Base-by-base conservation (phyloP, 2,888 invertebrate genomes). In the Harpalus rufipes region DNA sequence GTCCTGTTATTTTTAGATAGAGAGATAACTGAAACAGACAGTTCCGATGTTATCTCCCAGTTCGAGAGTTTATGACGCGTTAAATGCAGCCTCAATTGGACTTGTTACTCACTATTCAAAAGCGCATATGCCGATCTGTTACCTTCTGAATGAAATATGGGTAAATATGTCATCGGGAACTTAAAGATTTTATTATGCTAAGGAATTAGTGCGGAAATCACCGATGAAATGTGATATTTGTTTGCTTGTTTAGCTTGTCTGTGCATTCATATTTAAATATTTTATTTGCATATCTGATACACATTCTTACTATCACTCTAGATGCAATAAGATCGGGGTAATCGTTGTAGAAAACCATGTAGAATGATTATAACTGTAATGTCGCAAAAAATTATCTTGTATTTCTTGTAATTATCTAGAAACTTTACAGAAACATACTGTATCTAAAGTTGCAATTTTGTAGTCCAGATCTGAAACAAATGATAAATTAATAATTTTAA, bases 1-100 rank as follows among this genome's bases (percentile, higher is more conserved):
- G 44, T 84, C 76, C 84, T 84, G 84, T 84, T 84, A 84, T 83
- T 72, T 76, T 83, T 74, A 76, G 84, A 84, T 84, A 51, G 78
- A 78, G 41, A 84, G 84, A 84, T 84, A 84, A 84, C 78, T 25
- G 84, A 84, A 84, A 65, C 65, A 63, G 78, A 78, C 84, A 84
- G 63, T 84, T 84, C 78, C 63, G 84, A 84, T 84, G 61, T 21
- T 78, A 84, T 84, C 84, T 84, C n/a, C 32, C 32, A 78, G 65
- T 44, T 59, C 59, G 74, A 59, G 44, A 74, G 65, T 84, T 84
- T 84, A 84, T 84, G 84, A 65, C 51, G 84, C 84, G 84, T 84
- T 84, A 78, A 84, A 84, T 12, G 78, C 74, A 84, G 59, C 65
- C 65, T 80, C 61, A 80, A 80, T 80, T 44, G 59, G 80, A 61